Conservation (phyloP, 2,113 vertebrate species). For the Mungos mungo region DNA sequence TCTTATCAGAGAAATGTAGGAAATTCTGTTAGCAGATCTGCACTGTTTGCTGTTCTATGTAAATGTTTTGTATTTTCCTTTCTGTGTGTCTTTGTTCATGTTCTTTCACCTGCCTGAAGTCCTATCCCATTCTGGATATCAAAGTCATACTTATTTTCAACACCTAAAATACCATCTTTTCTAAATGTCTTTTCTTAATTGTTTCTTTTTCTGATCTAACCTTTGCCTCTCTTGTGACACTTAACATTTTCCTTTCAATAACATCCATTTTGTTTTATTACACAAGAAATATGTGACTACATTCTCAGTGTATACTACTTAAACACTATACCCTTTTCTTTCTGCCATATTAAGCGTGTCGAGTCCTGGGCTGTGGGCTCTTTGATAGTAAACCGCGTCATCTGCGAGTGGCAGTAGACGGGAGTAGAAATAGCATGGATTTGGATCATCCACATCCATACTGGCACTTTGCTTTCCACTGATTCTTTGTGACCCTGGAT, state of each 20-base stretch:
- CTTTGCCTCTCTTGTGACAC: background rate
- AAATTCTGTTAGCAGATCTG: background rate
- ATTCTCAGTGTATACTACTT: background rate
- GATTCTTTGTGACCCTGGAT: background rate
- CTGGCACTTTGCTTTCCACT: background rate
- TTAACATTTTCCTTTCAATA: conserved; percentile 39
- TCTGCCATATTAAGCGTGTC: background rate
- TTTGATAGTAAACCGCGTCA: background rate
- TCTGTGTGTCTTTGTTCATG: background rate
- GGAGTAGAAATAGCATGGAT: background rate
- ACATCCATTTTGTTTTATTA: background rate
- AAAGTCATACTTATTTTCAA: conserved; percentile 42
- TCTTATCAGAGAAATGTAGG: background rate
- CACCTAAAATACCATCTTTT: background rate
- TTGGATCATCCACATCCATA: background rate
- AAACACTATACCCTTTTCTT: background rate
- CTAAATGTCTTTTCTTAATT: background rate
- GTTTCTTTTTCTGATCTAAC: conserved; percentile 14
- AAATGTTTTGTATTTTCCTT: background rate
- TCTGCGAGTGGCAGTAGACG: background rate
- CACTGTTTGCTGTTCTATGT: background rate
- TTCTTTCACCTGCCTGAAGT: background rate
- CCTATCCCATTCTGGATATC: background rate
- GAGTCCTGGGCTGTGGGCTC: background rate
- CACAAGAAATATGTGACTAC: background rate